Conservation (phyloP, 2,113 vertebrate species). For the Onychorhynchus coronatus region DNA sequence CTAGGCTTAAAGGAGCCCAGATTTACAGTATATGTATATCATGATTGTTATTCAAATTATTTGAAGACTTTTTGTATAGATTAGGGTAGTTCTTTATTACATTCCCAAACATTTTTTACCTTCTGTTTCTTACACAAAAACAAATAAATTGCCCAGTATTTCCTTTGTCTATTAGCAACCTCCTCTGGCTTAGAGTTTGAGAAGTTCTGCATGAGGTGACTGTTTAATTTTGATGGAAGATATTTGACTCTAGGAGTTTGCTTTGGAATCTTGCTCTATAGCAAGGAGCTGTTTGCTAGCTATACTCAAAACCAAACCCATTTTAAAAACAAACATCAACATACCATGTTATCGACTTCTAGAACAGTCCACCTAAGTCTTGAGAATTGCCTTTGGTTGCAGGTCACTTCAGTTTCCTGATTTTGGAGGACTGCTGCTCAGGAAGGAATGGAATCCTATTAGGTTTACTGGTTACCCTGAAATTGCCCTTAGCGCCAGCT, state of each 20-base stretch:
- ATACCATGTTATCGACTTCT: neutral
- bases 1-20: neutral
- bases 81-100: neutral
- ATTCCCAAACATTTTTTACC: neutral
- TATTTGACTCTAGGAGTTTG: neutral
- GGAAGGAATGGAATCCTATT: neutral
- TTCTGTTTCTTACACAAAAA: neutral
- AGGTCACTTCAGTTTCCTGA: neutral
- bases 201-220: neutral
- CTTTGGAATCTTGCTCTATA: neutral
- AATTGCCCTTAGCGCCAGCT: neutral
- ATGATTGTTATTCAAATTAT: neutral
- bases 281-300: neutral
- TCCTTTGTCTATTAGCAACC: neutral
- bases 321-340: neutral
- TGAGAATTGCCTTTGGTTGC: neutral
- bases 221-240: neutral
- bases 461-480: neutral
- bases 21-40: neutral
- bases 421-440: neutral
- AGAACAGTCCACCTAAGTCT: neutral
- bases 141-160: neutral
- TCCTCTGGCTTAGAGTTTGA: neutral
- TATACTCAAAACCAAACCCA: neutral
- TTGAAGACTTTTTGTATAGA: neutral